Percentiles rank a stretch among this genome's conserved stretches.
Conservation (phyloP, 2,113 vertebrate species). For the Lipophrys pholis region DNA sequence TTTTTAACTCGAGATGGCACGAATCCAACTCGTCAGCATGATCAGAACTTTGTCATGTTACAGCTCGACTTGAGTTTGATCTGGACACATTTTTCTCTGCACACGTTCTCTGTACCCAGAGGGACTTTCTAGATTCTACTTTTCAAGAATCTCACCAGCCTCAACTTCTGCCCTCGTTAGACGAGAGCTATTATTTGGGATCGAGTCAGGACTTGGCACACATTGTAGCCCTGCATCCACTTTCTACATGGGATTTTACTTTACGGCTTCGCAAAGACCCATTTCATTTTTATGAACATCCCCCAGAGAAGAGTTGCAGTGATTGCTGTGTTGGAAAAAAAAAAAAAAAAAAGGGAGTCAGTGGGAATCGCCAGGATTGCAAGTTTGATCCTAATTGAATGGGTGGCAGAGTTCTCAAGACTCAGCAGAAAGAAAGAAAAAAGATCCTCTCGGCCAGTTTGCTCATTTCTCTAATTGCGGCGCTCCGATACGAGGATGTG, state of each 20-base stretch:
- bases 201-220: slow-evolving; percentile 62
- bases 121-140: too few relatives aligned
- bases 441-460: slow-evolving; percentile 33
- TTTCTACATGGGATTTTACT: slow-evolving; percentile 41
- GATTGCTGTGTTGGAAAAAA: slow-evolving; percentile 60
- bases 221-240: slow-evolving; percentile 34
- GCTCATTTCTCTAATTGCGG: slow-evolving; percentile 65
- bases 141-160: too few relatives aligned
- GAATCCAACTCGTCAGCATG: too few relatives aligned
- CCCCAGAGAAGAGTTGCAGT: slow-evolving; percentile 57
- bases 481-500: slow-evolving; percentile 19
- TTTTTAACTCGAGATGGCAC: too few relatives aligned
- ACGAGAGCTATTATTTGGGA: too few relatives aligned
- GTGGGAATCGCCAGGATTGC: slow-evolving; percentile 64
- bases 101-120: too few relatives aligned
- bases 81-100: too few relatives aligned
- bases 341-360: too few relatives aligned
- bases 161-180: too few relatives aligned
- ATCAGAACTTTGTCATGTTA: too few relatives aligned
- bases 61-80: too few relatives aligned
- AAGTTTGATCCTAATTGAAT: slow-evolving; percentile 70
- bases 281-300: slow-evolving; percentile 65
- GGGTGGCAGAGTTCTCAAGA: slow-evolving; percentile 32
- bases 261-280: slow-evolving; percentile 46
- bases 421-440: slow-evolving; percentile 50